Conservation (phyloP, 2,888 invertebrate species). For the Hypomecis punctinalis region DNA sequence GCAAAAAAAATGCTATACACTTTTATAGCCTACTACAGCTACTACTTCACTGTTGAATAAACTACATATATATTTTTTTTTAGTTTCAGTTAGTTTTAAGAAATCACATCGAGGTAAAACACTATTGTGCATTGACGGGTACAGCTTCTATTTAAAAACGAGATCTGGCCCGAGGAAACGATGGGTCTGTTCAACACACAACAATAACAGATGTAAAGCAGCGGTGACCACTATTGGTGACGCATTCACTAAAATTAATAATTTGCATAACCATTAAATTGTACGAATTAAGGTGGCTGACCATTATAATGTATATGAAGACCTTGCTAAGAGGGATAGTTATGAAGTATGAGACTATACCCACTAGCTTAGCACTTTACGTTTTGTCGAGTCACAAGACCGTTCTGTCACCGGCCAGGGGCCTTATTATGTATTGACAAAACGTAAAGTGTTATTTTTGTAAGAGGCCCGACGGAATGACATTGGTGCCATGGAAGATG, state of each 20-base stretch:
- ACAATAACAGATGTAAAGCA: constrained; percentile 17
- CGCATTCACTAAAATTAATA: constrained; percentile 37
- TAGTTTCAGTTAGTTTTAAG: not conserved
- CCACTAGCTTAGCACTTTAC: no score
- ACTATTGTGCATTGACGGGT: not conserved
- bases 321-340: not conserved
- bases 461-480: no score
- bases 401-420: no score
- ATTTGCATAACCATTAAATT: constrained; percentile 47
- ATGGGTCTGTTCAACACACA: constrained; percentile 37
- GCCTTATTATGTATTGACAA: no score
- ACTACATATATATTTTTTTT: not conserved
- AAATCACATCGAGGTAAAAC: not conserved
- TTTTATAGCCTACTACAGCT: no score
- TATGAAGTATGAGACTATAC: no score
- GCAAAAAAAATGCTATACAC: no score
- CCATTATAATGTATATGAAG: not conserved
- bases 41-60: not conserved
- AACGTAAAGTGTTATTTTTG: no score
- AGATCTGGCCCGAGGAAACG: constrained; percentile 2
- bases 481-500: no score
- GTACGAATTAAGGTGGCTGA: not conserved
- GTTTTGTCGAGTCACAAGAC: no score
- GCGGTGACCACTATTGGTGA: constrained; percentile 38
- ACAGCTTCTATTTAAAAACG: not conserved